These are phyloP conservation scores for Halcyon smyrnensis DNA, from an alignment of 2,797 vertebrate species.

Conservation along the genomic window DNA sequence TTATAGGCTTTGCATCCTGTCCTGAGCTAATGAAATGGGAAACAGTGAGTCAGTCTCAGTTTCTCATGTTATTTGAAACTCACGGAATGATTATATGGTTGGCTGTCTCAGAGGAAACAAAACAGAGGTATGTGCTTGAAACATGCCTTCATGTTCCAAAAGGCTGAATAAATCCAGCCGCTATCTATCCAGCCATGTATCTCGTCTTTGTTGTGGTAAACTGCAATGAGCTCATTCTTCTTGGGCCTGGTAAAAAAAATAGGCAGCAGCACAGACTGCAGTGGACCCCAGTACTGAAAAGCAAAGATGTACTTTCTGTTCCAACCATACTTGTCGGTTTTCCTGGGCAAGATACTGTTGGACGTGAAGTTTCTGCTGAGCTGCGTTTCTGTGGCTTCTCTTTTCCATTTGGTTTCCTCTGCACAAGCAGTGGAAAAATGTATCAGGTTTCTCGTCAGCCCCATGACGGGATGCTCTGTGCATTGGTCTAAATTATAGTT, in stretches of 20 bases:
- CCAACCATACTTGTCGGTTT: not conserved
- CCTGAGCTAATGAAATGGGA: slow-evolving; percentile 63
- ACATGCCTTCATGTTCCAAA: slow-evolving; percentile 60
- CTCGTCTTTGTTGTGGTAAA: slow-evolving; percentile 27
- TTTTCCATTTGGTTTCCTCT: slow-evolving; percentile 30
- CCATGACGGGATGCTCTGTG: not conserved
- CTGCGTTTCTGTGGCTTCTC: slow-evolving; percentile 21
- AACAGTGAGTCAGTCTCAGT: slow-evolving; percentile 68
- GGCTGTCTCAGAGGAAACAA: slow-evolving; percentile 66
- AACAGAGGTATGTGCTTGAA: slow-evolving; percentile 60
- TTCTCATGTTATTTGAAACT: slow-evolving; percentile 46
- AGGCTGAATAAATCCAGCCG: slow-evolving; percentile 35
- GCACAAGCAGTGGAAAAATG: slow-evolving; percentile 29
- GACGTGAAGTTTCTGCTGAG: not conserved
- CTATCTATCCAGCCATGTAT: slow-evolving; percentile 24
- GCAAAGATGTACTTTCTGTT: slow-evolving; percentile 14
- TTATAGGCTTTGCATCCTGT: slow-evolving; percentile 71
- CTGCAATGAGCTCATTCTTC: slow-evolving; percentile 1
- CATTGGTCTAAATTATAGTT: not conserved
- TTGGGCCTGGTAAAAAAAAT: not conserved
- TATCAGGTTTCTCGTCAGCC: not conserved
- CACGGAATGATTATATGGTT: slow-evolving; percentile 48
- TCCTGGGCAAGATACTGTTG: not conserved
- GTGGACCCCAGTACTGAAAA: not conserved
- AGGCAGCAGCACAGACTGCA: not conserved